Evolutionary conservation across 1,140 invertebrate species (phyloP).

Genomic region (Drosophila gunungcola): DNA sequence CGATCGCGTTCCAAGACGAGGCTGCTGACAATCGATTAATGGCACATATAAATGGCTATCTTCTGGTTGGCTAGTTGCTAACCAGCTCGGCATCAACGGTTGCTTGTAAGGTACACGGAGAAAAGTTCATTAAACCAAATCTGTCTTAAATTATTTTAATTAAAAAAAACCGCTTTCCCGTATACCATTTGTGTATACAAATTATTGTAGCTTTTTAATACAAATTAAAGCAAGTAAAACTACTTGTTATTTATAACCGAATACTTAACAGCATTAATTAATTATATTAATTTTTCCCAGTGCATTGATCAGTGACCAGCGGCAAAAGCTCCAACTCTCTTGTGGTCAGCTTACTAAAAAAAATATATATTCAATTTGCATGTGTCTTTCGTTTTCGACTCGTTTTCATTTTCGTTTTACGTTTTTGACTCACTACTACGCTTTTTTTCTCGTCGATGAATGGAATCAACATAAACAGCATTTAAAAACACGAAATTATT

Average conservation of each 20-base stretch:
- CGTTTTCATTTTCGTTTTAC: conserved; percentile 57
- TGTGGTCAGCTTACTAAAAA: conserved; percentile 11
- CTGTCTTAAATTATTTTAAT: neutral
- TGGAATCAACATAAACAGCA: conserved; percentile 72
- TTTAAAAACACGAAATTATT: conserved; percentile 60
- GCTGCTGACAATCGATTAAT: conserved; percentile 81
- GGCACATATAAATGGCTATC: conserved; percentile 82
- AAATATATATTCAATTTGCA: conserved; percentile 70
- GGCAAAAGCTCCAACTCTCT: conserved; percentile 15
- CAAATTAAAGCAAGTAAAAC: too few relatives aligned
- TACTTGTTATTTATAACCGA: too few relatives aligned
- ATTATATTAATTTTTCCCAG: neutral
- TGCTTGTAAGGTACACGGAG: conserved; percentile 5
- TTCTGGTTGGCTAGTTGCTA: conserved; percentile 68
- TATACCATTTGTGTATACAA: too few relatives aligned
- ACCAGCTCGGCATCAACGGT: conserved; percentile 10
- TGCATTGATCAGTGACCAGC: conserved; percentile 12
- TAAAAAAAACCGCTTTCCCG: neutral
- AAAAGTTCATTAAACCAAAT: neutral
- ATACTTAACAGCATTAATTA: too few relatives aligned
- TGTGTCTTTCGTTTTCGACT: conserved; percentile 59
- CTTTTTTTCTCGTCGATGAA: conserved; percentile 56
- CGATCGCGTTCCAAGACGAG: conserved; percentile 64
- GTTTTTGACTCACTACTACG: conserved; percentile 47
- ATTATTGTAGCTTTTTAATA: too few relatives aligned